Evolutionary conservation across 2,113 vertebrate genomes (phyloP).

Genomic region (Oreochromis aureus): DNA sequence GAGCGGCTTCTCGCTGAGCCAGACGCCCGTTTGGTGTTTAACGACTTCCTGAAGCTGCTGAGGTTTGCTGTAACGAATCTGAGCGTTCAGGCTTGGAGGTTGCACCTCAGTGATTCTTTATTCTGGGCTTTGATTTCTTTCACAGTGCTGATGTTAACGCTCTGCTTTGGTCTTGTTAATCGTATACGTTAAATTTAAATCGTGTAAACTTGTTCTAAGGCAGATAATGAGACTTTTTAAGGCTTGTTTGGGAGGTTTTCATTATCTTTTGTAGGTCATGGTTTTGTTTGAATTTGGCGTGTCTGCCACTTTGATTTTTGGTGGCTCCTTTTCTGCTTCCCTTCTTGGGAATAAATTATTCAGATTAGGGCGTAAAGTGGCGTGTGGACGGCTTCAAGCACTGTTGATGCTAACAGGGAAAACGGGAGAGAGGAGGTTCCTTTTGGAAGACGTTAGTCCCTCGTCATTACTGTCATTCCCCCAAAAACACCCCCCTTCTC

Average conservation of each 20-base stretch:
- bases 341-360: slow-evolving; percentile 44
- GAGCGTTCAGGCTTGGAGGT: background rate
- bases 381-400: background rate
- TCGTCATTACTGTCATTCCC: background rate
- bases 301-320: background rate
- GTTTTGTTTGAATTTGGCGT: background rate
- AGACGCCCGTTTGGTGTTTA: background rate
- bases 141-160: accelerated
- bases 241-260: background rate
- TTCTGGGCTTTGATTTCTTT: background rate
- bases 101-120: accelerated
- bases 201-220: accelerated
- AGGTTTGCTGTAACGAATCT: background rate
- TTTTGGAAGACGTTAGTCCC: background rate
- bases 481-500: background rate
- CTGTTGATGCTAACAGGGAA: background rate
- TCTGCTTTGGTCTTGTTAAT: accelerated
- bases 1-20: background rate
- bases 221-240: background rate
- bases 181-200: background rate
- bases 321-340: background rate
- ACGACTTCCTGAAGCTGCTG: slow-evolving; percentile 2
- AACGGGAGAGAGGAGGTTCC: background rate
- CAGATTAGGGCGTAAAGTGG: background rate
- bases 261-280: background rate